Evolutionary conservation across 2,113 vertebrate species (phyloP).

Genomic region (Tetrax tetrax): DNA sequence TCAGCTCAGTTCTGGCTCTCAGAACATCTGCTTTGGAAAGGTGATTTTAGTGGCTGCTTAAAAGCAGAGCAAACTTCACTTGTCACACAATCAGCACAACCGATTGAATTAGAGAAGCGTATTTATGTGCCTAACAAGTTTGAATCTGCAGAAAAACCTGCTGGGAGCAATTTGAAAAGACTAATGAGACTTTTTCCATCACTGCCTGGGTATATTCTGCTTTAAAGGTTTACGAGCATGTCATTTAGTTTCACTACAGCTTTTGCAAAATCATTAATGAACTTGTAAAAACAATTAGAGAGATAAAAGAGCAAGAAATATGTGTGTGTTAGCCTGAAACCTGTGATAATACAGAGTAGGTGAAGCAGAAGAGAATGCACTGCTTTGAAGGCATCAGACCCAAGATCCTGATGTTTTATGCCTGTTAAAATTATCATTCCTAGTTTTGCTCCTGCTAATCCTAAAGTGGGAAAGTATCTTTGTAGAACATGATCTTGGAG

Average conservation of each 20-base stretch:
- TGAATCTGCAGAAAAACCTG: constrained; percentile 50
- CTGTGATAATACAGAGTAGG: neutral
- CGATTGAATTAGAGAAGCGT: neutral
- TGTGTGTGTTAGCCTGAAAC: constrained; percentile 14
- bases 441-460: constrained; percentile 6
- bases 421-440: constrained; percentile 8
- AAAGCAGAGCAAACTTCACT: constrained; percentile 17
- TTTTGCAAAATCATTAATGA: constrained; percentile 67
- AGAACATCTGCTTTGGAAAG: neutral
- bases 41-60: neutral
- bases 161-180: constrained; percentile 55
- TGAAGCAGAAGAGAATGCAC: neutral
- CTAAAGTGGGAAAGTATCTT: constrained; percentile 3
- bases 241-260: constrained; percentile 50
- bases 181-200: constrained; percentile 60
- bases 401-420: neutral
- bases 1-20: neutral
- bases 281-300: constrained; percentile 67
- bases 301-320: constrained; percentile 61
- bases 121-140: constrained; percentile 46
- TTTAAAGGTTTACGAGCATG: constrained; percentile 58
- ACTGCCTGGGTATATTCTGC: neutral
- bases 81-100: neutral
- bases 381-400: constrained; percentile 18
- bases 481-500: neutral